Evolutionary conservation across 2,888 invertebrate genomes (phyloP).

Genomic region (Argyresthia goedartella): DNA sequence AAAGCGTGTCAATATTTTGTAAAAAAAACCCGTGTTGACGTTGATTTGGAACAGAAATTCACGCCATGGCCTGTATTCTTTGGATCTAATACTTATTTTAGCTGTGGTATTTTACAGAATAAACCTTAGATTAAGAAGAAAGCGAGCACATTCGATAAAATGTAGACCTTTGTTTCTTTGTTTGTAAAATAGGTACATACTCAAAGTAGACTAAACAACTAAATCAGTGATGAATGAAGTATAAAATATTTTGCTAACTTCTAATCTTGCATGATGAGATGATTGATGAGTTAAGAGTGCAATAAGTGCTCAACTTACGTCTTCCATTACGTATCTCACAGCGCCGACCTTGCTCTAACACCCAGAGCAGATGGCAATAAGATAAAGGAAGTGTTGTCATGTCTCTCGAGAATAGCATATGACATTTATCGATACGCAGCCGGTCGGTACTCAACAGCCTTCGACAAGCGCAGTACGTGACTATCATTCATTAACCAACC

Average conservation of each 20-base stretch:
- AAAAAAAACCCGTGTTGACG: too few species aligned
- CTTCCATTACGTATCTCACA: conserved; percentile 11
- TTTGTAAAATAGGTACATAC: too few species aligned
- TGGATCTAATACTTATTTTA: too few species aligned
- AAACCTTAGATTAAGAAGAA: too few species aligned
- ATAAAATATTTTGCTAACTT: neutral
- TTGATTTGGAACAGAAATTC: too few species aligned
- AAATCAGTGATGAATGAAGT: neutral
- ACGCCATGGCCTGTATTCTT: too few species aligned
- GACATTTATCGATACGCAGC: neutral
- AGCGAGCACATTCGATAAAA: too few species aligned
- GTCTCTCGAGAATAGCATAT: neutral
- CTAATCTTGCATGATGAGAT: neutral
- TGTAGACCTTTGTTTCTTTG: too few species aligned
- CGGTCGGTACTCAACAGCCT: neutral
- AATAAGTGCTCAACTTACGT: conserved; percentile 1
- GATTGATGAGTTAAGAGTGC: too few species aligned
- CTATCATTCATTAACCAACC: neutral
- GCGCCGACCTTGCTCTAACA: conserved; percentile 19
- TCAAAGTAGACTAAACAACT: too few species aligned
- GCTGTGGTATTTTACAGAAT: too few species aligned
- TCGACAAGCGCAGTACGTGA: neutral
- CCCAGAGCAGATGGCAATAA: conserved; percentile 27
- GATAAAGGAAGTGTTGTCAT: conserved; percentile 23
- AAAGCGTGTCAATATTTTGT: too few species aligned